Percentiles rank a stretch among this genome's conserved stretches.
phyloP scores from a whole-genome alignment of 2,888 invertebrate species.

The Mylabris sibirica region DNA sequence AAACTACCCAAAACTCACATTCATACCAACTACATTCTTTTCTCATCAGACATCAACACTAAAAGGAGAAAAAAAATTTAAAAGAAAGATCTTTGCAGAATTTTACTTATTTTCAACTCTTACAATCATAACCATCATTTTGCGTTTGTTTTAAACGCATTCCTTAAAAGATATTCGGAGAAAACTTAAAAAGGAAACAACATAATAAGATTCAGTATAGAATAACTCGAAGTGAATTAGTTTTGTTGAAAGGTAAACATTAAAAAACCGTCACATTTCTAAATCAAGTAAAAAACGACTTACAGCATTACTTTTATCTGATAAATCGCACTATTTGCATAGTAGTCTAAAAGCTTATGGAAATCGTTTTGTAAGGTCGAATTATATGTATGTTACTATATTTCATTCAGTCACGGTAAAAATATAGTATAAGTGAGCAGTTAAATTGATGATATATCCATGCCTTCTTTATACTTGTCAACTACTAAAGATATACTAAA shows the following conservation, averaged over 20 bases:
- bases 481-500: not conserved
- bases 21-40: constrained; percentile 44
- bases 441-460: not conserved
- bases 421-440: not conserved
- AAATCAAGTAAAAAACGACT: constrained; percentile 8
- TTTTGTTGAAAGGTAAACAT: not conserved
- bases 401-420: not conserved
- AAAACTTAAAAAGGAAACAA: constrained; percentile 14
- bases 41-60: constrained; percentile 43
- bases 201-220: not conserved
- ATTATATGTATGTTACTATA: not conserved
- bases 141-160: constrained; percentile 23
- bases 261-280: not conserved
- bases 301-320: constrained; percentile 26
- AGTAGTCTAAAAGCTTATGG: constrained; percentile 22
- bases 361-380: not conserved
- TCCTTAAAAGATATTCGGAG: not conserved
- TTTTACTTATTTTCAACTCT: constrained; percentile 25
- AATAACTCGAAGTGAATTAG: not conserved
- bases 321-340: constrained; percentile 28
- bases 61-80: constrained; percentile 32
- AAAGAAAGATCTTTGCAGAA: constrained; percentile 17
- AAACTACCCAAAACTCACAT: constrained; percentile 35
- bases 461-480: not conserved
- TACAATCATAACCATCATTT: constrained; percentile 27